phyloP scores from a whole-genome alignment of 2,888 invertebrate genomes.

The Anthoptus insignis region DNA sequence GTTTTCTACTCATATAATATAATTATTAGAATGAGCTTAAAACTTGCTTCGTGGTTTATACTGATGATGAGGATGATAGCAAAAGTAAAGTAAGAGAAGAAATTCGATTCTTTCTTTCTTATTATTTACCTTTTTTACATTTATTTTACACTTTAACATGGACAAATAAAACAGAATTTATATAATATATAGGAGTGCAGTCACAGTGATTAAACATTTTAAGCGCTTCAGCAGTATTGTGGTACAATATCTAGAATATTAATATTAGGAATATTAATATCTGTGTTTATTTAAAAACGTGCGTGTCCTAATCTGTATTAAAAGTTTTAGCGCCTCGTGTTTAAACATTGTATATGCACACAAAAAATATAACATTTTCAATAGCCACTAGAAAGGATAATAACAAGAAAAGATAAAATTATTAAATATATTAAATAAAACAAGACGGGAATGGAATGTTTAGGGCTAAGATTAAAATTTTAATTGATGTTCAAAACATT shows the following conservation, averaged over 20 bases:
- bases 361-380: neutral
- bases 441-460: conserved; percentile 69
- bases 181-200: neutral
- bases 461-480: conserved; percentile 49
- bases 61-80: neutral
- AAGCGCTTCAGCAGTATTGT: neutral
- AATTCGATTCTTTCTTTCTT: conserved; percentile 8
- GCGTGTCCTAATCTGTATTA: neutral
- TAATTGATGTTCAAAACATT: conserved; percentile 36
- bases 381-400: neutral
- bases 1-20: too few relatives aligned
- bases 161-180: conserved; percentile 35
- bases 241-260: neutral
- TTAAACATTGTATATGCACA: conserved; percentile 4
- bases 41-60: conserved; percentile 9
- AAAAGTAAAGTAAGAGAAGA: conserved; percentile 6
- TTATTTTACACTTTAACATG: conserved; percentile 11
- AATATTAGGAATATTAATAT: neutral
- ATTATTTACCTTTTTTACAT: conserved; percentile 3
- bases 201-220: conserved; percentile 4
- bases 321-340: neutral
- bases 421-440: conserved; percentile 48
- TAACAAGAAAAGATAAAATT: conserved; percentile 27
- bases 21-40: conserved; percentile 38
- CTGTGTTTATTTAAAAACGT: neutral